A percentile compares a stretch with the other conserved stretches of the same genome.
Conservation (phyloP, 2,797 vertebrate genomes). For the Phataginus tetradactyla region DNA sequence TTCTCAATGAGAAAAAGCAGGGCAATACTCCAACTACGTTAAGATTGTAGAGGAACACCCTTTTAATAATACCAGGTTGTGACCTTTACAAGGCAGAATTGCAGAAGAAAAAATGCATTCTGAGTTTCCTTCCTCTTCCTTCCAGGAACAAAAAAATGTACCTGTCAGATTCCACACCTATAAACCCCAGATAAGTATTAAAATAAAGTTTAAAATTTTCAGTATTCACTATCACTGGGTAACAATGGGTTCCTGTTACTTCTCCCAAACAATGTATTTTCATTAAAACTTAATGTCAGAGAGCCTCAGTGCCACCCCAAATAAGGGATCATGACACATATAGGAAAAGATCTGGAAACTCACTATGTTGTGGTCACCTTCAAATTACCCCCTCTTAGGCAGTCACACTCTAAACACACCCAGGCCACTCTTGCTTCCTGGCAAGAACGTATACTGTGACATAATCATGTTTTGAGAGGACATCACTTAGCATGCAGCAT, state of each 20-base stretch:
- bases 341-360: background rate
- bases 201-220: constrained; percentile 24
- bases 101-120: background rate
- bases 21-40: background rate
- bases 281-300: background rate
- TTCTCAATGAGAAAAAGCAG: background rate
- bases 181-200: background rate
- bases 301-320: background rate
- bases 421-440: background rate
- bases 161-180: background rate
- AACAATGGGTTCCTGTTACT: background rate
- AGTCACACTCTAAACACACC: background rate
- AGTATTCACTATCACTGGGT: background rate
- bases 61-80: background rate
- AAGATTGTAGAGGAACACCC: background rate
- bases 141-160: background rate
- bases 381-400: background rate
- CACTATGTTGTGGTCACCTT: background rate
- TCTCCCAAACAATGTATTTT: background rate
- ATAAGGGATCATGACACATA: background rate
- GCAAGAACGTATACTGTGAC: background rate
- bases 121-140: background rate
- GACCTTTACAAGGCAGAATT: background rate
- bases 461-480: background rate
- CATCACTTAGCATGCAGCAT: background rate